Conservation (phyloP, 2,888 invertebrate species). For the Scaptomyza caliginosa region DNA sequence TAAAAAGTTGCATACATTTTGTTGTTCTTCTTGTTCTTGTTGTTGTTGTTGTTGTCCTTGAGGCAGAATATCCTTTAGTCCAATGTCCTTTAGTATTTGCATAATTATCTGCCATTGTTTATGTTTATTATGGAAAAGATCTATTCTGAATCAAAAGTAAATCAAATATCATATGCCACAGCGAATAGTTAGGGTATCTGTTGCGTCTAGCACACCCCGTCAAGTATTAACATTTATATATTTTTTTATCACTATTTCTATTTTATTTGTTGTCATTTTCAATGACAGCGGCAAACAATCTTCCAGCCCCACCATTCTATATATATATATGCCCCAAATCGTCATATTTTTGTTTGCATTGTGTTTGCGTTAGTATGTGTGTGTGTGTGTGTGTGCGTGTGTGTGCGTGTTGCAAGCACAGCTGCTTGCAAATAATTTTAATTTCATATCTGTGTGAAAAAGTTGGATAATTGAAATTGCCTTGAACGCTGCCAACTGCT, state of each 20-base stretch:
- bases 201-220: not conserved
- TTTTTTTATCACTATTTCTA: conserved; percentile 36
- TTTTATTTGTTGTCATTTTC: conserved; percentile 67
- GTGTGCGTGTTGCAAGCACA: conserved; percentile 42
- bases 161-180: no score
- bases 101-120: conserved; percentile 55
- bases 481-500: conserved; percentile 23
- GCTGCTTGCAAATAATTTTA: conserved; percentile 76
- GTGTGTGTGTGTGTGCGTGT: not conserved
- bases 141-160: no score
- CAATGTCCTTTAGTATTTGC: conserved; percentile 43
- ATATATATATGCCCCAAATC: conserved; percentile 5
- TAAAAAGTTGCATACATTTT: conserved; percentile 62
- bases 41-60: conserved; percentile 59
- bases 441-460: conserved; percentile 69
- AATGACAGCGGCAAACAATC: conserved; percentile 62
- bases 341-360: conserved; percentile 4
- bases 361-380: not conserved
- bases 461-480: conserved; percentile 75
- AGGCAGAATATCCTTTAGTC: conserved; percentile 43
- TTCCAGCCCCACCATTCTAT: conserved; percentile 28
- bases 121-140: no score
- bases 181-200: conserved; percentile 20
- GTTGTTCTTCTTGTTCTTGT: conserved; percentile 7
- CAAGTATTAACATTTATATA: not conserved